Base-by-base conservation (phyloP, 1,140 invertebrate genomes). In the Apis laboriosa region DNA sequence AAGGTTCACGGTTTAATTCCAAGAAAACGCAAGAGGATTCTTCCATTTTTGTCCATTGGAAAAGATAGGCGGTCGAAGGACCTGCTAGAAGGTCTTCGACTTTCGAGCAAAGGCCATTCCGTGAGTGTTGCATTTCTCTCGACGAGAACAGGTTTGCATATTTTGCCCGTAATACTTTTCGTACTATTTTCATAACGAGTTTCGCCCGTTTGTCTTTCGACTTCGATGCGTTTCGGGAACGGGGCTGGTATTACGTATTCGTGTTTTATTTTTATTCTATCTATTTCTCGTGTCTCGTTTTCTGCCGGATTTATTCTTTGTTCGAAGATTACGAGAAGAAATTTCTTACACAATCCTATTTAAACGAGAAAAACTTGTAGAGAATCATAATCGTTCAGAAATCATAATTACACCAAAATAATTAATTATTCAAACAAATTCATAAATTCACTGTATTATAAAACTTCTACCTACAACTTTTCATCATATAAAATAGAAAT, bases 41-140 rank as follows among this genome's bases (percentile, higher is more conserved):
- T 24, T 78, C 34, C 72, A 53, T 17, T n/a, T 77, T 43, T 58
- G 82, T 88, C 66, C 66, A 80, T 75, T 87, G 79, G 87, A 80
- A 43, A 82, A 84, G 85, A 87, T 87, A 61, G 84, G 49, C 60
- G 64, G 83, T 87, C 87, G 84, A 80, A 84, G 74, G 88, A 89
- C 85, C 83, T 13, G 66, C 71, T 75, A 12, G 77, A 86, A 86
- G 84, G 84, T 82, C 82, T 79, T 71, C 75, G 83, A 86, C 85
- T 92, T 90, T 90, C 88, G 88, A 84, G 83, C 71, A 90, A 90
- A 92, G 88, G 89, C 87, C 89, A 90, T 90, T 17, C 34, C 86
- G 78, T 49, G 78, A 77, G 55, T 75, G 85, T 68, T 43, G 66
- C 77, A 83, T 84, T 83, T 84, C 78, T 75, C 68, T 61, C 55